These are phyloP conservation scores for Centropyge bicolor DNA, from an alignment of 2,797 vertebrate species.

Conservation along the genomic window DNA sequence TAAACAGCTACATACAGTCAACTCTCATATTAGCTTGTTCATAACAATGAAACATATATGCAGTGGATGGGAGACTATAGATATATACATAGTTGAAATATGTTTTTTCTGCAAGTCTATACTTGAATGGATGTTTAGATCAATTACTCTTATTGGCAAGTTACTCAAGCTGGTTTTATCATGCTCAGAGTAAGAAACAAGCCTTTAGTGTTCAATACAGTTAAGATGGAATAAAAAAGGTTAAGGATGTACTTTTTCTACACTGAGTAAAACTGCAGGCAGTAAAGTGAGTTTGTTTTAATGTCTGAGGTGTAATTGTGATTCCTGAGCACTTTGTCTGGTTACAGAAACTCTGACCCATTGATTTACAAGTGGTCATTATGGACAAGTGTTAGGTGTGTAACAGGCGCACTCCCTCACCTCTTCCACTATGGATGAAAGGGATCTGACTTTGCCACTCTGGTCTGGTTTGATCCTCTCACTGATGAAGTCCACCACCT, in stretches of 20 bases:
- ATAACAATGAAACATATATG: no score
- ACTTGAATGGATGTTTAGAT: no score
- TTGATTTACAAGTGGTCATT: neutral
- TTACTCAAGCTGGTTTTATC: no score
- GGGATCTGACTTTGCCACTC: slow-evolving; percentile 84
- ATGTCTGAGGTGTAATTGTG: neutral
- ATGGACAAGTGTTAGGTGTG: neutral
- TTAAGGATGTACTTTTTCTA: neutral
- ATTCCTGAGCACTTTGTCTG: neutral
- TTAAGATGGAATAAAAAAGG: neutral
- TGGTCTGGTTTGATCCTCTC: slow-evolving; percentile 92
- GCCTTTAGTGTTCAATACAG: neutral
- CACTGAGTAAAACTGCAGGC: neutral
- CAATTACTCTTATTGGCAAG: no score
- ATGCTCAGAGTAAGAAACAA: no score
- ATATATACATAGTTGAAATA: neutral
- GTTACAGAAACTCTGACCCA: neutral
- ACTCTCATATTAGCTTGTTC: no score
- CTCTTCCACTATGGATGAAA: slow-evolving; percentile 96
- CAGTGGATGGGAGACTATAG: neutral
- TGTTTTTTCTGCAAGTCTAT: no score
- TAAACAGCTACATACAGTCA: no score
- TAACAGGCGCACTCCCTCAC: slow-evolving; percentile 77
- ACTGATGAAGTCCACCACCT: slow-evolving; percentile 97
- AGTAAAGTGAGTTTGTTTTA: neutral